Conservation (phyloP, 2,113 vertebrate species). For the Onychostruthus taczanowskii region DNA sequence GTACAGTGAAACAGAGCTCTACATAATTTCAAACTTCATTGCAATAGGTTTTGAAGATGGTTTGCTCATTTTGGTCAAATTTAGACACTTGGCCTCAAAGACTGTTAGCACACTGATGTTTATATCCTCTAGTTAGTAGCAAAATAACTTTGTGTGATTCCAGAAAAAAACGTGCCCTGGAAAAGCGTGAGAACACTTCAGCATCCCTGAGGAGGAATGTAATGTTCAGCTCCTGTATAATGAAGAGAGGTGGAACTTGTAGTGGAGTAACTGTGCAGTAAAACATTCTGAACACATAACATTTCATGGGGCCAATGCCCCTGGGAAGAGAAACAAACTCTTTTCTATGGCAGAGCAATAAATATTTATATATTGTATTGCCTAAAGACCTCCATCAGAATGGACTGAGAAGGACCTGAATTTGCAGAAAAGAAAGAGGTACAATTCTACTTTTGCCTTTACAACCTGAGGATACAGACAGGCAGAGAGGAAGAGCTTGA, state of each 20-base stretch:
- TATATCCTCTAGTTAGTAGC: constrained; percentile 16
- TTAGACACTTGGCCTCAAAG: background rate
- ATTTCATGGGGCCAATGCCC: constrained; percentile 33
- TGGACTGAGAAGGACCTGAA: background rate
- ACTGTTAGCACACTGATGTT: background rate
- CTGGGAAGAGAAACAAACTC: constrained; percentile 30
- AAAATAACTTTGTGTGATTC: background rate
- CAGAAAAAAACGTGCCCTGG: background rate
- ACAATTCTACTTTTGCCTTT: background rate
- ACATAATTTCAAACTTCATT: background rate
- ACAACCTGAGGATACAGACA: background rate
- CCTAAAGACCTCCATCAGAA: constrained; percentile 11
- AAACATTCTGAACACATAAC: constrained; percentile 32
- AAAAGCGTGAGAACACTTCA: background rate
- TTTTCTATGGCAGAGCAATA: constrained; percentile 23
- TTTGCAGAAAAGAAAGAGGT: background rate
- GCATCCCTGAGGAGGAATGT: background rate
- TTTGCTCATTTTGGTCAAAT: background rate
- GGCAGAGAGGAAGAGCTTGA: background rate
- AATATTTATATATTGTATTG: constrained; percentile 23
- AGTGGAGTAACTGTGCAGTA: background rate
- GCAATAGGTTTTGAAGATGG: background rate
- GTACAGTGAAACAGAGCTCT: background rate
- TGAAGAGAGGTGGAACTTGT: background rate
- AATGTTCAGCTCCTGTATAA: background rate